Evolutionary conservation across 1,140 invertebrate species (phyloP), one percentile per base, ranked within the genome.

Genomic region (Cherax quadricarinatus): DNA sequence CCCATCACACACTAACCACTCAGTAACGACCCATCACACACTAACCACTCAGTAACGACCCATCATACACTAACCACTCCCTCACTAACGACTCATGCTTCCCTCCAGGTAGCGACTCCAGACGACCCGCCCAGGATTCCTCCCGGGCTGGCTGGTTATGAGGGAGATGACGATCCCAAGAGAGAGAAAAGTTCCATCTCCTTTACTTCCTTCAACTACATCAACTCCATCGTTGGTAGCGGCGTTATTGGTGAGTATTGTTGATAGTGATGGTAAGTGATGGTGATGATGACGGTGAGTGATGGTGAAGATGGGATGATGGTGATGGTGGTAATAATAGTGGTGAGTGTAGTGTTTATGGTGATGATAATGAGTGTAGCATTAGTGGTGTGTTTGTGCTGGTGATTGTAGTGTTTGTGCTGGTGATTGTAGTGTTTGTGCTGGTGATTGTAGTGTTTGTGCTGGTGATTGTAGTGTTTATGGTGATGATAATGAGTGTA

Each of bases 151-250:
- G 92, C 90, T 5, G 93, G 87, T n/a, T 89, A 83, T 57, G 93
- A 90, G 81, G 89, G 82, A 5, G 89, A 91, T n/a, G 93, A 91
- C 1, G 93, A 94, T 60, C 90, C 89, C 73, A 94, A 93, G 90
- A 62, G 79, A 16, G 93, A 94, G 83, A 91, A 93, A 82, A 95
- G 95, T 78, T 97, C 96, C 93, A 95, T 98, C 84, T 96, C 97
- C n/a, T 96, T 97, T 95, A 97, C 98, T 89, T 97, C 97, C 95
- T 98, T 98, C 95, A 98, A 98, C 96, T 98, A 98, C 95, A 98
- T 98, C 94, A 98, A 98, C 95, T 98, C 97, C n/a, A 98, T 98
- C 94, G 97, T 98, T 91, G 98, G 98, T 81, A 98, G 97, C 94
- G 98, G 98, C 89, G 97, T 98, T 84, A 98, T 98, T 94, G 98